These are phyloP conservation scores for Caerostris darwini DNA, from an alignment of 1,140 invertebrate genomes.

Conservation along the genomic window DNA sequence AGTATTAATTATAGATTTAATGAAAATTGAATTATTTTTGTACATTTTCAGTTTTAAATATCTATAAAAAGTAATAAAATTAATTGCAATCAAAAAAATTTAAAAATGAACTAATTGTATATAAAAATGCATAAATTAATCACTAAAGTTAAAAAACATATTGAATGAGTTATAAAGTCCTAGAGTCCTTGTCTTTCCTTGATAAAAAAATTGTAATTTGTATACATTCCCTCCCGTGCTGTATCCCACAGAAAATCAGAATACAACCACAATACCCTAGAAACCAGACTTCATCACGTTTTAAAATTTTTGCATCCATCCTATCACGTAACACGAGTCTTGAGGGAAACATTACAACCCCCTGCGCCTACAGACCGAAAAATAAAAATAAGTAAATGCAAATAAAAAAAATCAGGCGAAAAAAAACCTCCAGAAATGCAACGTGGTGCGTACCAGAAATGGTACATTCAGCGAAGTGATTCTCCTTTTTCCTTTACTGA, in stretches of 20 bases:
- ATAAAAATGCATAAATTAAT: too few relatives aligned
- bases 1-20: too few relatives aligned
- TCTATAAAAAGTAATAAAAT: too few relatives aligned
- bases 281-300: slow-evolving; percentile 73
- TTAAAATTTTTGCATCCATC: slow-evolving; percentile 76
- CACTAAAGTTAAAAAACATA: too few relatives aligned
- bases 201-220: not conserved
- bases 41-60: too few relatives aligned
- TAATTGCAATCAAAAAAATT: too few relatives aligned
- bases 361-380: not conserved
- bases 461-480: slow-evolving; percentile 75
- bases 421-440: slow-evolving; percentile 43
- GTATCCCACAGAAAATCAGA: not conserved
- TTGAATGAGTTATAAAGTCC: too few relatives aligned
- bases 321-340: slow-evolving; percentile 53
- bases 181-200: too few relatives aligned
- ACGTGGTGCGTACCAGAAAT: slow-evolving; percentile 47
- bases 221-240: not conserved
- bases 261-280: slow-evolving; percentile 53
- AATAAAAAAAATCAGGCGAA: slow-evolving; percentile 34
- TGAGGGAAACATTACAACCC: slow-evolving; percentile 63
- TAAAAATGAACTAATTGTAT: too few relatives aligned
- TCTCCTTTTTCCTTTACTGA: slow-evolving; percentile 75
- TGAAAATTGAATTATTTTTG: too few relatives aligned
- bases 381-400: slow-evolving; percentile 67